These are phyloP conservation scores for Chymomyza fuscimana DNA, from an alignment of 2,888 invertebrate species.

Conservation along the genomic window DNA sequence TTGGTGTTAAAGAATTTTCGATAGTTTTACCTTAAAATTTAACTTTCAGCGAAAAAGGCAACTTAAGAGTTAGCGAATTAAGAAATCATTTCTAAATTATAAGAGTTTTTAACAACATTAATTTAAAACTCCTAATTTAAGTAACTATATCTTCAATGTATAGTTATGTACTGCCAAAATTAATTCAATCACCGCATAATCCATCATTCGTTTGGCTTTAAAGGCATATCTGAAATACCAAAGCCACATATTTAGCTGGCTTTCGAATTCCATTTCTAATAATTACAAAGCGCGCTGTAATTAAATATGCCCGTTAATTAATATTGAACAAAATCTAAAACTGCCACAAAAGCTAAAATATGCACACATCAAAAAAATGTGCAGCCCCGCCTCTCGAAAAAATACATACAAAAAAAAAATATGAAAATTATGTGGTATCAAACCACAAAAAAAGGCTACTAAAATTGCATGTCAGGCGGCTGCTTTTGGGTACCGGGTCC, in stretches of 20 bases:
- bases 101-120: no score
- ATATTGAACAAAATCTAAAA: slow-evolving; percentile 45
- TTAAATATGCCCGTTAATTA: slow-evolving; percentile 49
- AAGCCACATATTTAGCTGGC: background rate
- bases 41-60: no score
- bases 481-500: background rate
- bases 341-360: slow-evolving; percentile 23
- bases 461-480: slow-evolving; percentile 17
- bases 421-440: background rate
- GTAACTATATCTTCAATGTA: no score
- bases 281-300: slow-evolving; percentile 10
- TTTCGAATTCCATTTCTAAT: background rate
- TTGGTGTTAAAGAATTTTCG: no score
- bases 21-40: no score
- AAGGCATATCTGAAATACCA: background rate
- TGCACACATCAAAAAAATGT: background rate
- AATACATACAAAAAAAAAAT: slow-evolving; percentile 2
- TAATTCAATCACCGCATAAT: no score
- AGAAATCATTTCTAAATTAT: no score
- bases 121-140: no score
- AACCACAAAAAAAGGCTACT: slow-evolving; percentile 25
- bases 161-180: no score
- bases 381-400: slow-evolving; percentile 7
- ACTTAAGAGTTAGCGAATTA: no score
- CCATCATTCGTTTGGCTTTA: no score